Evolutionary conservation across 2,888 invertebrate species (phyloP).

Genomic region (Cordilura impudica): DNA sequence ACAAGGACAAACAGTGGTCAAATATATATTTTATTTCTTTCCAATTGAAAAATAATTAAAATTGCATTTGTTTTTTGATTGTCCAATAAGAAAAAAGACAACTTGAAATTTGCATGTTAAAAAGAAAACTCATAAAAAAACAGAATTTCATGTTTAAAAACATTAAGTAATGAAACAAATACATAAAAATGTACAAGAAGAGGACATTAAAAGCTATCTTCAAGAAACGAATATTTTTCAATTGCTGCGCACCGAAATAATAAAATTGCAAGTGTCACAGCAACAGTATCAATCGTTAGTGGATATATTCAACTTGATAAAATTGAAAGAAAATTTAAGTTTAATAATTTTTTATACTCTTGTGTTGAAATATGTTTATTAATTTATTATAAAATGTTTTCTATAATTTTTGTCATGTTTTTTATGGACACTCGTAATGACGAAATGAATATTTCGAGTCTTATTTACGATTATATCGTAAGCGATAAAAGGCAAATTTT

Average conservation of each 20-base stretch:
- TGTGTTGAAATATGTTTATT: not conserved
- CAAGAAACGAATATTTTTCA: conserved; percentile 42
- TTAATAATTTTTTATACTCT: not conserved
- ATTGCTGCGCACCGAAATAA: conserved; percentile 21
- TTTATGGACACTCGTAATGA: conserved; percentile 6
- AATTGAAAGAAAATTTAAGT: not conserved
- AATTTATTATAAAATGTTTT: too few species aligned
- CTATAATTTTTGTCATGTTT: conserved; percentile 26
- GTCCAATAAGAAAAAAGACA: not conserved
- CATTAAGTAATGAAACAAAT: conserved; percentile 6
- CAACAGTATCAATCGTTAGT: conserved; percentile 27
- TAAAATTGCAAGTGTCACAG: conserved; percentile 26
- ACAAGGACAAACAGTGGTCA: conserved; percentile 39
- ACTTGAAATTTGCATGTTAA: conserved; percentile 20
- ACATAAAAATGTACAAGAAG: not conserved
- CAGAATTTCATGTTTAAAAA: not conserved
- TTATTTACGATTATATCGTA: not conserved
- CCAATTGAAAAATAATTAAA: conserved; percentile 32
- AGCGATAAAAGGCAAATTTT: too few species aligned
- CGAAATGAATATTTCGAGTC: too few species aligned
- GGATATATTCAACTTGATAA: conserved; percentile 2
- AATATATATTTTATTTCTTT: conserved; percentile 18
- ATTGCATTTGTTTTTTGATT: not conserved
- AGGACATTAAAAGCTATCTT: not conserved
- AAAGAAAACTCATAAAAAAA: not conserved